Conservation (phyloP, 2,113 vertebrate species). For the Paradoxurus hermaphroditus region DNA sequence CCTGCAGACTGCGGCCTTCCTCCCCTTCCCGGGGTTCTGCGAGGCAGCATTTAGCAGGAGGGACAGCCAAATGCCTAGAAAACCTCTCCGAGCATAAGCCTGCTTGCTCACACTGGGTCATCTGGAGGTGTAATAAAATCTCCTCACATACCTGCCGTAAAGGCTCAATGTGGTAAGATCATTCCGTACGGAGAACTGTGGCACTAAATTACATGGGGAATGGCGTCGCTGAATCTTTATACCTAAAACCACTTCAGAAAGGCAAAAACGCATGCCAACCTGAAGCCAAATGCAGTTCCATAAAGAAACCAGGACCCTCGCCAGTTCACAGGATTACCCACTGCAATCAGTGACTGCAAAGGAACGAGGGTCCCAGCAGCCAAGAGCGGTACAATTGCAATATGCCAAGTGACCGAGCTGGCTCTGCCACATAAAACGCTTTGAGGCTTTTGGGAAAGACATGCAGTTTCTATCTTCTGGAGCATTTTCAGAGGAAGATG, state of each 20-base stretch:
- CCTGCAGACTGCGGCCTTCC: not conserved
- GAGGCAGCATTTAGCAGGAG: not conserved
- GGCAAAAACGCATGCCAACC: not conserved
- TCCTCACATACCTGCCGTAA: not conserved
- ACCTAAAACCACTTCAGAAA: not conserved
- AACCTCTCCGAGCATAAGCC: not conserved
- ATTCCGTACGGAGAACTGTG: not conserved
- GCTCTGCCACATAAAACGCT: not conserved
- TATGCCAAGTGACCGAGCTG: not conserved
- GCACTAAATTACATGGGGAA: not conserved
- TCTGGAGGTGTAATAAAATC: not conserved
- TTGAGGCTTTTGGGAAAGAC: not conserved
- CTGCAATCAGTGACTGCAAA: not conserved
- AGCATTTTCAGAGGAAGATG: not conserved
- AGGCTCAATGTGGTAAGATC: not conserved
- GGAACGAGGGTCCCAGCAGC: not conserved
- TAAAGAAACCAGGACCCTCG: not conserved
- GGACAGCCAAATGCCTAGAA: not conserved
- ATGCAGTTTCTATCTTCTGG: not conserved
- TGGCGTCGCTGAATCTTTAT: not conserved
- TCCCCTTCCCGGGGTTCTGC: not conserved
- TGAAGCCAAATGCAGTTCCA: not conserved
- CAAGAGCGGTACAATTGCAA: not conserved
- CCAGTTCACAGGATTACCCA: not conserved
- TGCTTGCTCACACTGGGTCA: not conserved